A percentile compares a stretch with the other conserved stretches of the same genome.
Conservation (phyloP, 2,888 invertebrate genomes). For the Tinea pellionella region DNA sequence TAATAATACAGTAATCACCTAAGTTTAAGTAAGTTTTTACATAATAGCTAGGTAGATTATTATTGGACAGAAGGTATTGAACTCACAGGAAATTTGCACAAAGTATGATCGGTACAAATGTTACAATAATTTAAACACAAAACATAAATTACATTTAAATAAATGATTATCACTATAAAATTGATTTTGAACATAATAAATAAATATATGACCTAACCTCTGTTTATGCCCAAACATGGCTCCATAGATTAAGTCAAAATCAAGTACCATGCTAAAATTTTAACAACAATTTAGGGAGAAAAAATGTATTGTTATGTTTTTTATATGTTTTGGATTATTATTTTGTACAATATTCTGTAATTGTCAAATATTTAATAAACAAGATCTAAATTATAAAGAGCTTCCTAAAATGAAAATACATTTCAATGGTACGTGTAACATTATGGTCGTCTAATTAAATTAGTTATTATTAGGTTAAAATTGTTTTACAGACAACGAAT, state of each 20-base stretch:
- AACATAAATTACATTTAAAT: slow-evolving; percentile 23
- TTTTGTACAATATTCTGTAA: not conserved
- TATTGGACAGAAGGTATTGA: not conserved
- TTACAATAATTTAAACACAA: slow-evolving; percentile 32
- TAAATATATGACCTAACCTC: slow-evolving; percentile 17
- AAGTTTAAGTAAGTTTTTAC: too few relatives aligned
- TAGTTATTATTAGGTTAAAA: not conserved
- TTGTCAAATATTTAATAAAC: not conserved
- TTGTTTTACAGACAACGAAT: not conserved
- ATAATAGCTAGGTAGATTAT: too few relatives aligned
- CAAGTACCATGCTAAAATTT: not conserved
- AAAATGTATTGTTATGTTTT: not conserved
- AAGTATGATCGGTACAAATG: slow-evolving; percentile 44
- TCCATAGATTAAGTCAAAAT: not conserved
- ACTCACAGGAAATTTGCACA: slow-evolving; percentile 44
- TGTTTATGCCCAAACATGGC: not conserved
- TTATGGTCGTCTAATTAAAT: not conserved
- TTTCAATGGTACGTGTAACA: not conserved
- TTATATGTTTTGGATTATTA: slow-evolving; percentile 3
- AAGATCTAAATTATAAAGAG: not conserved
- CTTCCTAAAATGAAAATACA: not conserved
- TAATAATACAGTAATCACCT: too few relatives aligned
- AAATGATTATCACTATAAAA: slow-evolving; percentile 39
- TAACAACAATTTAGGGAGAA: not conserved
- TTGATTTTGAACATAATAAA: slow-evolving; percentile 48